Base-by-base conservation (phyloP, 2,888 invertebrate genomes). In the Nymphalis urticae region DNA sequence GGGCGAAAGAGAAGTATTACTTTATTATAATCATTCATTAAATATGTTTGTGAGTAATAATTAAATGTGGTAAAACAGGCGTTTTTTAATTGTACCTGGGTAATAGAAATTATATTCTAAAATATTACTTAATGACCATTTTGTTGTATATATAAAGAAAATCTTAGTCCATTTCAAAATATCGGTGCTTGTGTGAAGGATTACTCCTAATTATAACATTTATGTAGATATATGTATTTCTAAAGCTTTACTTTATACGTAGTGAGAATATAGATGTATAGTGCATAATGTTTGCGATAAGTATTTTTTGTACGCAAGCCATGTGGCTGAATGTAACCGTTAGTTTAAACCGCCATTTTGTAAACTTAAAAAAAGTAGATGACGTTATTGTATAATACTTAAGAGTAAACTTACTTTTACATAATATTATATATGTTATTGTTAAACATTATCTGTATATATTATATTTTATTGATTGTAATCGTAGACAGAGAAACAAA, bases 181-280 rank as follows among this genome's bases (percentile, higher is more conserved):
- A 92, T 92, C 92, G 92, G 92, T 92, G 92, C 92, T 92, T 90
- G 85, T 90, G 85, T 84, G 85, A 83, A 85, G 84, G 82, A 80
- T 79, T 81, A 88, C 87, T 86, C 86, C 86, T 89, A 87, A 84
- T 83, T 82, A 84, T 80, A 81, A 76, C 81, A 79, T 80, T 84
- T 50, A 53, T 50, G 62, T 66, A 61, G 66, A 66, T 80, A 73
- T 75, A 76, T 77, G 75, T 79, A 76, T 80, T 77, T 76, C 73
- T 75, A 79, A 78, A 79, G 84, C 84, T n/a, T n/a, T n/a, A 85
- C 83, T 79, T 80, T 80, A 77, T 81, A 78, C 78, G 73, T 84
- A 83, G 85, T 77, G 80, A 58, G 58, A 58, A 72, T 76, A 73
- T 77, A 75, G 75, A 80, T 73, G 32, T 27, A 73, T 75, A 76